phyloP scores from a whole-genome alignment of 1,140 invertebrate genomes.

The Drosophila busckii region DNA sequence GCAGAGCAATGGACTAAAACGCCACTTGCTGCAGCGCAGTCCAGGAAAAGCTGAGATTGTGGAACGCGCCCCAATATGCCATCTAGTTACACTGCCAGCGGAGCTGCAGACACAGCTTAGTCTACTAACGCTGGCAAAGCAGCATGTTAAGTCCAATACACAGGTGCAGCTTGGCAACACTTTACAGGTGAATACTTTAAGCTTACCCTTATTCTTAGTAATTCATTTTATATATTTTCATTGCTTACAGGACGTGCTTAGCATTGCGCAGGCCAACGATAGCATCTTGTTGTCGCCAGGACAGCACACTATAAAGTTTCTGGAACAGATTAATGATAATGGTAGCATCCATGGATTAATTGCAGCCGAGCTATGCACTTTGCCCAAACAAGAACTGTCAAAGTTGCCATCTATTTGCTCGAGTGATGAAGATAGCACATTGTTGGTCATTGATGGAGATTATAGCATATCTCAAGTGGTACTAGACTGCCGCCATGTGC shows the following conservation, averaged over 20 bases:
- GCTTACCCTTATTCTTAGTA: too few relatives aligned
- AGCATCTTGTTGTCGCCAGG: constrained; percentile 62
- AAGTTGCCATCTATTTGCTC: constrained; percentile 68
- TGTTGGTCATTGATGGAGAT: constrained; percentile 76
- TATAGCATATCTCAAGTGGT: constrained; percentile 78
- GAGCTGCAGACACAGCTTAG: constrained; percentile 79
- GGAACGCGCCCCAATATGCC: constrained; percentile 52
- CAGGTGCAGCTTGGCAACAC: constrained; percentile 57
- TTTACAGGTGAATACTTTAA: constrained; percentile 72
- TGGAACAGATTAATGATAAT: constrained; percentile 62
- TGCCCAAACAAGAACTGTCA: background rate
- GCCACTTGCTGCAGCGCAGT: constrained; percentile 27
- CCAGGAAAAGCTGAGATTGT: constrained; percentile 30
- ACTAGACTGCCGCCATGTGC: constrained; percentile 74
- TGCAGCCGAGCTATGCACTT: constrained; percentile 11
- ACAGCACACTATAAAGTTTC: constrained; percentile 61
- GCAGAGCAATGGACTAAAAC: constrained; percentile 48
- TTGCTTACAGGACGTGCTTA: constrained; percentile 79
- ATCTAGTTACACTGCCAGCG: constrained; percentile 80
- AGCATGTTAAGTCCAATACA: constrained; percentile 20
- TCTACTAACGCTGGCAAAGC: constrained; percentile 76
- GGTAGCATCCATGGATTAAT: constrained; percentile 49
- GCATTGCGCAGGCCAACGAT: constrained; percentile 68
- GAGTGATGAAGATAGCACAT: constrained; percentile 75
- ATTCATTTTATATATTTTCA: too few relatives aligned